phyloP scores from a whole-genome alignment of 1,140 invertebrate species.

The Idris sp. region DNA sequence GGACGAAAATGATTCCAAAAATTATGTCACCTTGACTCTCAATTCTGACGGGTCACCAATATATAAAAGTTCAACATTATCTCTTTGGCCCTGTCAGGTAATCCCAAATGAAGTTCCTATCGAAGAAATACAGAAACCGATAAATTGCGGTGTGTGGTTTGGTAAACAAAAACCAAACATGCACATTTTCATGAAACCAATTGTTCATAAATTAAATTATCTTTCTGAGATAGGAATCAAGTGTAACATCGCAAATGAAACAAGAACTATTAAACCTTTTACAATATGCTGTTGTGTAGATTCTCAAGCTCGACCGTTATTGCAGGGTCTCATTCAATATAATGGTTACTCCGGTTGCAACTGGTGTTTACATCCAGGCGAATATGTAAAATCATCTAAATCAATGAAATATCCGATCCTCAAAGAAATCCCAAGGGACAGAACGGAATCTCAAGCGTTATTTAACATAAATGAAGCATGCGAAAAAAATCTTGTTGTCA shows the following conservation, averaged over 20 bases:
- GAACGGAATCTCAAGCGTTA: constrained; percentile 13
- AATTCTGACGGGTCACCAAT: constrained; percentile 39
- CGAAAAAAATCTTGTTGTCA: constrained; percentile 1
- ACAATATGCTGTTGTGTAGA: constrained; percentile 27
- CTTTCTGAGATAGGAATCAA: constrained; percentile 17
- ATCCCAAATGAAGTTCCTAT: constrained; percentile 16
- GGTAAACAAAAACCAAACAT: constrained; percentile 38
- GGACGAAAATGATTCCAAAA: constrained; percentile 2
- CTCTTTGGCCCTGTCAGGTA: constrained; percentile 38
- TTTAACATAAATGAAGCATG: constrained; percentile 14
- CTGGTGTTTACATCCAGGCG: constrained; percentile 43
- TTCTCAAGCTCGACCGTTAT: constrained; percentile 30
- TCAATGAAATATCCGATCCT: constrained; percentile 37
- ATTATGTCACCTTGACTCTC: constrained; percentile 19
- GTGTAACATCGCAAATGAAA: constrained; percentile 18
- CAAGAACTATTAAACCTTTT: constrained; percentile 22
- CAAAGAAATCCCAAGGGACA: background rate
- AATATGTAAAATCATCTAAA: constrained; percentile 14
- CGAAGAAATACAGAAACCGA: constrained; percentile 5
- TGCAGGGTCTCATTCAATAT: constrained; percentile 30
- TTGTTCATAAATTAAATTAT: constrained; percentile 36
- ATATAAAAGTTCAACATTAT: constrained; percentile 36
- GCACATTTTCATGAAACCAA: constrained; percentile 26
- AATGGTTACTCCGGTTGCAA: constrained; percentile 41
- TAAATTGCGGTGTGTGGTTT: constrained; percentile 39